Base-by-base conservation (phyloP, 2,888 invertebrate species). In the Phaedon cochleariae region DNA sequence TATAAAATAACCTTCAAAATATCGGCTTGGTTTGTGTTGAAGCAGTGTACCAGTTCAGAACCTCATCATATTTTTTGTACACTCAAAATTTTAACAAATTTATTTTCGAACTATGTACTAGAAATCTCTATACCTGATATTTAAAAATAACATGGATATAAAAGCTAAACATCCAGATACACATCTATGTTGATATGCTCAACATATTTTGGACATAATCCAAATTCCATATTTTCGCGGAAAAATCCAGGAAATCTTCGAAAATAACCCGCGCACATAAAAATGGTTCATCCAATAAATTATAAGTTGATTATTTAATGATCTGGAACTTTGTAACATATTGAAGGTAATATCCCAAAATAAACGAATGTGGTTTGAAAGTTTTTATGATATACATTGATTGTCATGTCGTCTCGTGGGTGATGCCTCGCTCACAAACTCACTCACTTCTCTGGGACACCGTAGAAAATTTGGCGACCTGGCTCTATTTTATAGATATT, bases 211-310 rank as follows among this genome's bases (percentile, higher is more conserved):
- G 64, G 64, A 64, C 20, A 46, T 37, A 22, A 34, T 59, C 64
- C 64, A 64, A 59, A 34, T 52, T 59, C 64, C 64, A 64, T 54
- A 34, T 52, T 20, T 63, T 63, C 58, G 45, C 31, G 45, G 46
- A 54, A 52, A 59, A 22, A 51, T 41, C 37, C 49, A 57, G 34
- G 52, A 51, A 57, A 31, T 59, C 53, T 31, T 29, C 52, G 18
- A 53, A 63, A 63, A 63, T 63, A 63, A 62, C 55, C 29, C 22
- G 21, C 26, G 2, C 37, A 45, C 26, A n/a, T n/a, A n/a, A 57
- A 45, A 45, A 26, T 45, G 26, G 46, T 57, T 57, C 15, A 41
- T 41, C 29, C 12, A 26, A 45, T 26, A 57, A 57, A 45, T 26
- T 57, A 26, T 45, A 41, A 26, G 17, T 45, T 10, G 46, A 45